phyloP scores from a whole-genome alignment of 2,888 invertebrate genomes.

The Stomorhina lunata region DNA sequence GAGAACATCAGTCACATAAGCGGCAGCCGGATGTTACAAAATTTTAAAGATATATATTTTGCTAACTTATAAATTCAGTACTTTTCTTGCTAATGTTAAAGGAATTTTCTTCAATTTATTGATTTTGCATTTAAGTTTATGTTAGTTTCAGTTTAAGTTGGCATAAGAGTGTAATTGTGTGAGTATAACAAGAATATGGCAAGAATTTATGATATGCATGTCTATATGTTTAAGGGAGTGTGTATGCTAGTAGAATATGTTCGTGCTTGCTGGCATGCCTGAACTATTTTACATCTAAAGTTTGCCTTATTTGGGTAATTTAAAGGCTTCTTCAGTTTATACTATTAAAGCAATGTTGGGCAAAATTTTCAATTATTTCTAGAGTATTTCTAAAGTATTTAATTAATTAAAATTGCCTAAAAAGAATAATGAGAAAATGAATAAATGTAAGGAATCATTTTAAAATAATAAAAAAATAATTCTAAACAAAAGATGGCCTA shows the following conservation, averaged over 20 bases:
- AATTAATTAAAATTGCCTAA: neutral
- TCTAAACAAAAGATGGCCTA: no score
- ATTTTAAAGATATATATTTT: neutral
- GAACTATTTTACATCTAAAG: neutral
- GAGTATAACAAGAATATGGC: neutral
- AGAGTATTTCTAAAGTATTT: neutral
- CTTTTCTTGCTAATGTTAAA: no score
- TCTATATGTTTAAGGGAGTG: neutral
- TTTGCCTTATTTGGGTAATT: neutral
- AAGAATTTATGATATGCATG: neutral
- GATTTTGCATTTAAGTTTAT: conserved; percentile 17
- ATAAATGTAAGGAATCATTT: no score
- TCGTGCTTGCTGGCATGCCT: neutral
- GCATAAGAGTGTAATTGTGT: neutral
- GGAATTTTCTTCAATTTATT: conserved; percentile 7
- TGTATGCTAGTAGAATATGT: neutral
- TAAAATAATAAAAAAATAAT: no score
- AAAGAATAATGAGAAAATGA: no score
- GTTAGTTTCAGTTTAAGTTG: neutral
- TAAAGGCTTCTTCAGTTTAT: neutral
- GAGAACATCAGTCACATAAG: conserved; percentile 61
- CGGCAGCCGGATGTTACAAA: conserved; percentile 3
- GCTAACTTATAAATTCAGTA: neutral
- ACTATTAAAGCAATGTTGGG: neutral
- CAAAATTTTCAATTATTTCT: neutral